A percentile compares a stretch with the other conserved stretches of the same genome.
phyloP scores from a whole-genome alignment of 2,888 invertebrate genomes.

The Nemotelus pantherinus region DNA sequence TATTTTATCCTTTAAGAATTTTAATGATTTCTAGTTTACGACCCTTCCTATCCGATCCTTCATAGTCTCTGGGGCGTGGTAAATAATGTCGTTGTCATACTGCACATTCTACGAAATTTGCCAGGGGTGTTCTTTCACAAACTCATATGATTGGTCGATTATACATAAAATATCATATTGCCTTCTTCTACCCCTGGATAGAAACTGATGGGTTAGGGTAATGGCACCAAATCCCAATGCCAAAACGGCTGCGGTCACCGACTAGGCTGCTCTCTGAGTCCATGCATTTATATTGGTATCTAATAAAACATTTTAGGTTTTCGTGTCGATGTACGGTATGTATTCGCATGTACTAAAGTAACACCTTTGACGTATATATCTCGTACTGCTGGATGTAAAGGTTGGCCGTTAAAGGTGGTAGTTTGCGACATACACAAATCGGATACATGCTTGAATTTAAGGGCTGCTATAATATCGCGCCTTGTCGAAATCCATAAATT shows the following conservation, averaged over 20 bases:
- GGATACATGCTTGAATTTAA: constrained; percentile 37
- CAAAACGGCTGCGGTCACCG: background rate
- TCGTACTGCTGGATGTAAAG: background rate
- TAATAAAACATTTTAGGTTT: background rate
- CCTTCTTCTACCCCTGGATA: background rate
- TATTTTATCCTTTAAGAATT: background rate
- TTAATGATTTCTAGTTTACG: constrained; percentile 11
- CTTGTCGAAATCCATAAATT: constrained; percentile 41
- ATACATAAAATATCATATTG: constrained; percentile 16
- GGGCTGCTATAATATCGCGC: constrained; percentile 28
- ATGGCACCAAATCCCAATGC: background rate
- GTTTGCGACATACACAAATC: constrained; percentile 14
- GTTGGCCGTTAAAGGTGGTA: background rate
- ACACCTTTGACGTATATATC: background rate
- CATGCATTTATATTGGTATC: background rate
- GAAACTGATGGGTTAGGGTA: background rate
- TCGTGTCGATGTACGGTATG: too few species aligned
- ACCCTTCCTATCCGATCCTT: background rate
- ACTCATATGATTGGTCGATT: constrained; percentile 41
- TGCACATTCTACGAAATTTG: constrained; percentile 10
- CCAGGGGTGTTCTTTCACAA: constrained; percentile 30
- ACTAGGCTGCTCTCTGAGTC: background rate
- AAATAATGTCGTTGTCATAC: constrained; percentile 49
- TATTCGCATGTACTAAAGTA: background rate
- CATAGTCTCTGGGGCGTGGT: constrained; percentile 49